These are phyloP conservation scores for Drosophila rubida DNA, from an alignment of 2,888 invertebrate genomes.

Conservation along the genomic window DNA sequence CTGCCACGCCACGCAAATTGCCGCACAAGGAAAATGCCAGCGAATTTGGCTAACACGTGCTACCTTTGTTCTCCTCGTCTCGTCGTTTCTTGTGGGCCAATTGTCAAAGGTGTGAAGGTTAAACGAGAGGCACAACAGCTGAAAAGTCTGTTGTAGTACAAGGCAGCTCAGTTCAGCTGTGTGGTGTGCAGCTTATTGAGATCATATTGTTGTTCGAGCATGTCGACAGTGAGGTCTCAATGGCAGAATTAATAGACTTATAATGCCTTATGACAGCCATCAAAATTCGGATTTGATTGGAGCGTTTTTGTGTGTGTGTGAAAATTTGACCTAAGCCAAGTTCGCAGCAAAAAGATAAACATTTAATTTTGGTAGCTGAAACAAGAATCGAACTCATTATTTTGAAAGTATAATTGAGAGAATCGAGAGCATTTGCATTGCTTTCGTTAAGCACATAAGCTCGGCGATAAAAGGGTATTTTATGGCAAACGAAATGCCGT, in stretches of 20 bases:
- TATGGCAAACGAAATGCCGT: background rate
- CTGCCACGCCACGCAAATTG: constrained; percentile 52
- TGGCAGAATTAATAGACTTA: constrained; percentile 5
- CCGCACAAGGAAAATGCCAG: constrained; percentile 50
- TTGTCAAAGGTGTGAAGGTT: constrained; percentile 60
- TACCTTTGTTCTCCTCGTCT: constrained; percentile 8
- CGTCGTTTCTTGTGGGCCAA: constrained; percentile 28
- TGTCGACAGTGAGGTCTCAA: background rate
- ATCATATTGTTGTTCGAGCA: constrained; percentile 8
- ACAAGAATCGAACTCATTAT: background rate
- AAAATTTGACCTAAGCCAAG: background rate
- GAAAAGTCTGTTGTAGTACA: constrained; percentile 2
- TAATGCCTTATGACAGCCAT: background rate
- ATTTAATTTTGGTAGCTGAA: too few species aligned
- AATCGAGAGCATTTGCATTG: background rate
- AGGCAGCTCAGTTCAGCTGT: background rate
- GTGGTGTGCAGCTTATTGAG: constrained; percentile 1
- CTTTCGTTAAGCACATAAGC: background rate
- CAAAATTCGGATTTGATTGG: background rate
- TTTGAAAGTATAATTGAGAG: background rate
- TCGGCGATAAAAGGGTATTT: constrained; percentile 1
- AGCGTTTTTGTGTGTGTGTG: background rate
- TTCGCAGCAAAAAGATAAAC: background rate
- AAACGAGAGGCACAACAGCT: constrained; percentile 34
- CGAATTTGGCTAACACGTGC: constrained; percentile 31